Evolutionary conservation across 2,797 vertebrate species (phyloP).

Genomic region (Gymnoscopelus microlampas): DNA sequence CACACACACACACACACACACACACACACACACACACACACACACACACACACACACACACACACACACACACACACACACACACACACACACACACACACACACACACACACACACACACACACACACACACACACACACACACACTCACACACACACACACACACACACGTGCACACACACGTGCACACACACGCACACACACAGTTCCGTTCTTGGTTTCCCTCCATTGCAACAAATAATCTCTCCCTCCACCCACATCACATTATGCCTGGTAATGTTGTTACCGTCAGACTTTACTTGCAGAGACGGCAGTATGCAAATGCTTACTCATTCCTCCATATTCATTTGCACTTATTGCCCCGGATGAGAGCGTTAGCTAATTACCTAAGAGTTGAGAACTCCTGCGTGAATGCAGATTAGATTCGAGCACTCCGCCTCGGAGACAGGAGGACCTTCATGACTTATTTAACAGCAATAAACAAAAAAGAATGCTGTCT

Average conservation of each 20-base stretch:
- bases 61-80: too few species aligned
- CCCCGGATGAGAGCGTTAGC: conserved; percentile 20
- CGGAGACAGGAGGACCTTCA: conserved; percentile 32
- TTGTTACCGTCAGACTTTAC: neutral
- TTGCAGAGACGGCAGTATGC: conserved; percentile 3
- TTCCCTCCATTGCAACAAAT: conserved; percentile 9
- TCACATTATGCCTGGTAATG: conserved; percentile 6
- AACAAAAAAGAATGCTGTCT: conserved; percentile 46
- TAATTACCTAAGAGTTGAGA: conserved; percentile 36
- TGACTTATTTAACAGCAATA: conserved; percentile 66
- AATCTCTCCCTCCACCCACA: neutral
- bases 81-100: too few species aligned
- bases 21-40: too few species aligned
- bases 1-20: too few species aligned
- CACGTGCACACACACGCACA: neutral
- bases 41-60: too few species aligned
- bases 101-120: too few species aligned
- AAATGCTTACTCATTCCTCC: conserved; percentile 24
- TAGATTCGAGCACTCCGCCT: conserved; percentile 29
- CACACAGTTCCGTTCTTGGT: neutral
- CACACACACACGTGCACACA: neutral
- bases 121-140: too few species aligned
- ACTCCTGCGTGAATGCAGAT: conserved; percentile 29
- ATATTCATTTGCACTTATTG: conserved; percentile 19
- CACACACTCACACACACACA: too few species aligned